phyloP scores from a whole-genome alignment of 2,888 invertebrate genomes.

The Acanthococcus lagerstroemiae region DNA sequence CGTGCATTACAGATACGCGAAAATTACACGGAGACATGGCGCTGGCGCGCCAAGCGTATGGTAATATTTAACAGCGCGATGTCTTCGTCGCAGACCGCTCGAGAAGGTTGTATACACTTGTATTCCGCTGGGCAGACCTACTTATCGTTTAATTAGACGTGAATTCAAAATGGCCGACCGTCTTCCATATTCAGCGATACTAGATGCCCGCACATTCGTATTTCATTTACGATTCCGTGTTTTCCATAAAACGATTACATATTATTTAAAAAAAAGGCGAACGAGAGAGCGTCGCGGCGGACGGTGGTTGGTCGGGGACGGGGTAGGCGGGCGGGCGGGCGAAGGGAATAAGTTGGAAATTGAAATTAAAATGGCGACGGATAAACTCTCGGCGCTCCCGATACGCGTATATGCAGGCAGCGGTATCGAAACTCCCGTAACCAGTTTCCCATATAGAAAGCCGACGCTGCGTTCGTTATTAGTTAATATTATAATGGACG shows the following conservation, averaged over 20 bases:
- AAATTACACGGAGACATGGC: background rate
- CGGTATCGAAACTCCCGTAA: slow-evolving; percentile 21
- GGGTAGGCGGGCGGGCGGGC: background rate
- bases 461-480: slow-evolving; percentile 22
- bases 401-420: background rate
- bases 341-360: slow-evolving; percentile 25
- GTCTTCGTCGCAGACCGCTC: no score
- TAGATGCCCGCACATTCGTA: slow-evolving; percentile 18
- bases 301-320: background rate
- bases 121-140: slow-evolving; percentile 15
- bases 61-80: no score
- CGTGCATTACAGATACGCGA: background rate
- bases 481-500: slow-evolving; percentile 26
- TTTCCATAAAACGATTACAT: slow-evolving; percentile 16
- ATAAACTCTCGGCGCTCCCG: background rate
- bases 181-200: slow-evolving; percentile 26
- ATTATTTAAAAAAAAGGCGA: slow-evolving; percentile 22
- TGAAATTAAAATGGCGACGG: slow-evolving; percentile 27
- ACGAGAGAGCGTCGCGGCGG: background rate
- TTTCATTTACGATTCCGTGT: slow-evolving; percentile 23
- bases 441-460: slow-evolving; percentile 31
- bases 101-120: background rate
- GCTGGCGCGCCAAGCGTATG: no score
- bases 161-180: slow-evolving; percentile 27
- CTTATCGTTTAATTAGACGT: slow-evolving; percentile 26